Conservation (phyloP, 1,140 invertebrate species). For the Calycopis cecrops region DNA sequence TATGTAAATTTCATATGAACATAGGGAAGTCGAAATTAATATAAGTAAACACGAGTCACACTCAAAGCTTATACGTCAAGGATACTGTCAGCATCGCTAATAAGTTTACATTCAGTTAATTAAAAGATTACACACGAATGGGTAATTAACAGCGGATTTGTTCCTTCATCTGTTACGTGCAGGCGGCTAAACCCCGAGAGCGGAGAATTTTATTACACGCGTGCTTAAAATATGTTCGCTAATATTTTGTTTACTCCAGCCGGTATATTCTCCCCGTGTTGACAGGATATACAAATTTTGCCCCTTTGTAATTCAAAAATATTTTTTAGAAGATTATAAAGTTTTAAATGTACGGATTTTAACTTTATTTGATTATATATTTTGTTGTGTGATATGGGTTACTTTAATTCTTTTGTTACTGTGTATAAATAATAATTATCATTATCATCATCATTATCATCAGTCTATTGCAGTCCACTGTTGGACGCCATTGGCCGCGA, state of each 20-base stretch:
- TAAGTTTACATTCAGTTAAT: conserved; percentile 62
- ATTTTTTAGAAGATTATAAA: too few relatives aligned
- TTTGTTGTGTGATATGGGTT: too few relatives aligned
- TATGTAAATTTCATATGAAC: background rate
- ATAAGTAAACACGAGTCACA: conserved; percentile 13
- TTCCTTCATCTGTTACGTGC: conserved; percentile 47
- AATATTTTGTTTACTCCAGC: conserved; percentile 24
- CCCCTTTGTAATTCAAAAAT: background rate
- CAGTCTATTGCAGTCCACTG: too few relatives aligned
- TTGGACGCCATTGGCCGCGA: too few relatives aligned
- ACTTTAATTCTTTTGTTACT: too few relatives aligned
- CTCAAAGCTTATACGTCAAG: conserved; percentile 24
- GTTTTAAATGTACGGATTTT: too few relatives aligned
- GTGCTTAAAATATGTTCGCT: conserved; percentile 27
- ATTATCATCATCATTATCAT: too few relatives aligned
- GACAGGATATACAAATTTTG: conserved; percentile 25
- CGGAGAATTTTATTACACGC: conserved; percentile 33
- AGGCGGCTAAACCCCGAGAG: conserved; percentile 21
- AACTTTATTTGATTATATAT: too few relatives aligned
- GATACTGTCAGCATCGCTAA: conserved; percentile 39
- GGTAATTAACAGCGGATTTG: conserved; percentile 61
- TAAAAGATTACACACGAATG: conserved; percentile 68
- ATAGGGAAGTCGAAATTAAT: conserved; percentile 12
- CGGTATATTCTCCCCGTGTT: conserved; percentile 18
- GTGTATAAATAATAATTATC: too few relatives aligned